Percentiles rank a stretch among this genome's conserved stretches.
Conservation (phyloP, 1,140 invertebrate species). For the Lepidurus arcticus region DNA sequence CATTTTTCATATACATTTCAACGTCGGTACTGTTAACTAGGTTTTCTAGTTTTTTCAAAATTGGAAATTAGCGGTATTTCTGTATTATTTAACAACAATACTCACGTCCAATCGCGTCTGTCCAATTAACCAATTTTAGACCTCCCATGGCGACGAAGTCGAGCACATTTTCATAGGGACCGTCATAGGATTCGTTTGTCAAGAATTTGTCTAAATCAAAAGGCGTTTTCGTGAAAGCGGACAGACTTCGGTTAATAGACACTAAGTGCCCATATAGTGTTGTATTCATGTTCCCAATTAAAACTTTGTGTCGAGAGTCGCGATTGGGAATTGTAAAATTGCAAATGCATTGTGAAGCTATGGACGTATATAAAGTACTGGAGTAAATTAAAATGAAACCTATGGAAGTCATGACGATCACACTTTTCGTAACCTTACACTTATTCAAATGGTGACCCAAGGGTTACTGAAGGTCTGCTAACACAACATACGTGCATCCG, state of each 20-base stretch:
- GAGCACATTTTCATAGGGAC: neutral
- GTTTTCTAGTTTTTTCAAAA: neutral
- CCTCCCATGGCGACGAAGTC: neutral
- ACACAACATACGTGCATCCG: neutral
- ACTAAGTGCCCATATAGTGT: neutral
- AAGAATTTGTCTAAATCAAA: neutral
- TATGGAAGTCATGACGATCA: neutral
- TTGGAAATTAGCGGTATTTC: neutral
- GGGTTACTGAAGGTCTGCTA: neutral
- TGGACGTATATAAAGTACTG: neutral
- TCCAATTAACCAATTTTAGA: neutral
- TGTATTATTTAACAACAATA: neutral
- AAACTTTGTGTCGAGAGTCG: neutral
- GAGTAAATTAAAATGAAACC: neutral
- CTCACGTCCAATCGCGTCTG: neutral
- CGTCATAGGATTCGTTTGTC: neutral
- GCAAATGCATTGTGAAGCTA: neutral
- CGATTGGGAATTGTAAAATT: neutral
- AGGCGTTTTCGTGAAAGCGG: neutral
- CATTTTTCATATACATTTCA: neutral
- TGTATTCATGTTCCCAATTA: neutral
- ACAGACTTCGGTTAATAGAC: neutral
- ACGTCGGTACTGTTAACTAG: neutral
- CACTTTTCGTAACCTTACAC: neutral
- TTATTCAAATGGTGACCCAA: neutral